phyloP scores from a whole-genome alignment of 2,888 invertebrate genomes.

The Leptinotarsa haldemani region DNA sequence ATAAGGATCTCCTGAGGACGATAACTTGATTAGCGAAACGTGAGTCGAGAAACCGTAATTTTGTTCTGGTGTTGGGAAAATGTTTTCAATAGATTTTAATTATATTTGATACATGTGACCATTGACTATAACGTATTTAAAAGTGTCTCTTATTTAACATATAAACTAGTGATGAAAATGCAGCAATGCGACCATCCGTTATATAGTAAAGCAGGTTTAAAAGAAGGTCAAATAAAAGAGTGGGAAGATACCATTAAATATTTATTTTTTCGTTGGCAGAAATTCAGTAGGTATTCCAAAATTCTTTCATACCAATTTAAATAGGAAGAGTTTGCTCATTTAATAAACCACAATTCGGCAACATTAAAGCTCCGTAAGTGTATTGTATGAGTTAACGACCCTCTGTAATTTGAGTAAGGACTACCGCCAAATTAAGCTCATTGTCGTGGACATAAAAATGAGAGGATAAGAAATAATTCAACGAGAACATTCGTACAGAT shows the following conservation, averaged over 20 bases:
- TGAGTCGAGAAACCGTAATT: too few relatives aligned
- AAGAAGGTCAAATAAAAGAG: not conserved
- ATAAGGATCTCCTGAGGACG: too few relatives aligned
- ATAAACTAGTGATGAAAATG: not conserved
- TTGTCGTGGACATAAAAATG: not conserved
- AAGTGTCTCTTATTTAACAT: too few relatives aligned
- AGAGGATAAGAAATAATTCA: not conserved
- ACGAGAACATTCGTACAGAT: too few relatives aligned
- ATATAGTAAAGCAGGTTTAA: not conserved
- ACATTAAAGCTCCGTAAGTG: conserved; percentile 28
- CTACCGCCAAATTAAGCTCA: conserved; percentile 25
- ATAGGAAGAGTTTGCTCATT: conserved; percentile 8
- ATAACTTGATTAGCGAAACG: too few relatives aligned
- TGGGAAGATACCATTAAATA: not conserved
- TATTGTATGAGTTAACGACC: conserved; percentile 31
- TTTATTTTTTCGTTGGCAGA: not conserved
- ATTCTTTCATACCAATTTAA: not conserved
- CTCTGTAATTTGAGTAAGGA: conserved; percentile 26
- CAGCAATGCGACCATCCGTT: not conserved
- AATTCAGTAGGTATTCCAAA: not conserved
- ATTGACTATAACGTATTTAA: too few relatives aligned
- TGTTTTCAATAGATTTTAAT: too few relatives aligned
- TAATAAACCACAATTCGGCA: conserved; percentile 23
- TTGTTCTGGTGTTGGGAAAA: too few relatives aligned
- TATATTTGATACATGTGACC: too few relatives aligned